These are phyloP conservation scores for Plebejus argus DNA, from an alignment of 2,888 invertebrate species.

Conservation along the genomic window DNA sequence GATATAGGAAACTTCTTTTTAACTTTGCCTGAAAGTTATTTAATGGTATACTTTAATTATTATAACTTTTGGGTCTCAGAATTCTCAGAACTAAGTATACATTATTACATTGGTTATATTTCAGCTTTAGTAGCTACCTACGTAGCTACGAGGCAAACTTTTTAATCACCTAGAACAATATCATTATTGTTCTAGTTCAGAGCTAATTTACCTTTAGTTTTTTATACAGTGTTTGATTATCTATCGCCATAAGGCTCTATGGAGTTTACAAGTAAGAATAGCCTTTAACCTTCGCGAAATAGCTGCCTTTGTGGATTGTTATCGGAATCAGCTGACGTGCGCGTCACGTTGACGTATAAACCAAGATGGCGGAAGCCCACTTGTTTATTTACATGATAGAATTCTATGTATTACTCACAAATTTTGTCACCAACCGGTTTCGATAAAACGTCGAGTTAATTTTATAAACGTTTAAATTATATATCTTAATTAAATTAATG, in stretches of 20 bases:
- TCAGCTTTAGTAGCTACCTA: too few relatives aligned
- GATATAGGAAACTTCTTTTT: too few relatives aligned
- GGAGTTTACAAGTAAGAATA: neutral
- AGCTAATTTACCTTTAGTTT: neutral
- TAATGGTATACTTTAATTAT: too few relatives aligned
- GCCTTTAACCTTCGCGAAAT: constrained; percentile 41
- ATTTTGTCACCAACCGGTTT: constrained; percentile 20
- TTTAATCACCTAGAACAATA: too few relatives aligned
- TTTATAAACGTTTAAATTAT: neutral
- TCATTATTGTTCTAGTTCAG: too few relatives aligned
- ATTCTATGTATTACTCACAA: constrained; percentile 46
- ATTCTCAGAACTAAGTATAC: too few relatives aligned
- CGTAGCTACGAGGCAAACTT: too few relatives aligned
- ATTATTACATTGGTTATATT: too few relatives aligned
- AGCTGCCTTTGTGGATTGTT: constrained; percentile 41
- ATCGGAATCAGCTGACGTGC: constrained; percentile 64
- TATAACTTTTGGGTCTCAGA: too few relatives aligned
- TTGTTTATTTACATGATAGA: constrained; percentile 66
- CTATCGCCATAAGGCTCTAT: neutral
- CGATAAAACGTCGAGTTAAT: neutral
- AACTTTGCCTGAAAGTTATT: too few relatives aligned
- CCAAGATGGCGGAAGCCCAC: constrained; percentile 60
- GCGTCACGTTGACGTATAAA: constrained; percentile 65
- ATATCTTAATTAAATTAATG: neutral
- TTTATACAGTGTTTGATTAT: neutral